Evolutionary conservation across 2,113 vertebrate genomes (phyloP).

Genomic region (Erpornis zantholeuca): DNA sequence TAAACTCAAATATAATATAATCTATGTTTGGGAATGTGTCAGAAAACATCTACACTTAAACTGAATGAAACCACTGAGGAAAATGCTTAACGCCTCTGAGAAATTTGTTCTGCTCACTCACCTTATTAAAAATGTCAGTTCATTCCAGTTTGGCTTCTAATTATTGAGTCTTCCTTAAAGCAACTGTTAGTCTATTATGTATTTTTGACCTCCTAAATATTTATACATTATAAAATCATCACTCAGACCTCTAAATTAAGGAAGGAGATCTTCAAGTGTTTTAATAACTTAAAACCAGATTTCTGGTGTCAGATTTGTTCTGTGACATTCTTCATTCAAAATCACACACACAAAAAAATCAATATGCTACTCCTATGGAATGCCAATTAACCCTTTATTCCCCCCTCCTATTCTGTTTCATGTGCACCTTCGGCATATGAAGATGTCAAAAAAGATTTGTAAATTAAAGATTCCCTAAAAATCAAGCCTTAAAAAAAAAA

Average conservation of each 20-base stretch:
- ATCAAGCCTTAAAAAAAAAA: background rate
- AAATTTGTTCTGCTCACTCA: background rate
- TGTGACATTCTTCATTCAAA: background rate
- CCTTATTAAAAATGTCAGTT: background rate
- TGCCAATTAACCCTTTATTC: background rate
- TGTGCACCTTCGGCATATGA: background rate
- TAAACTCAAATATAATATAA: background rate
- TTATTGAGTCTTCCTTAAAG: background rate
- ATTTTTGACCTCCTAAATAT: background rate
- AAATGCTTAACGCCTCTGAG: background rate
- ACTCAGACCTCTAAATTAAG: background rate
- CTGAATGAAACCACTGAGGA: background rate
- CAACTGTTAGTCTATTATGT: rapidly evolving
- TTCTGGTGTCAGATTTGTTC: background rate
- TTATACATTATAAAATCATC: background rate
- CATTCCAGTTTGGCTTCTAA: background rate
- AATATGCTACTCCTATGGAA: background rate
- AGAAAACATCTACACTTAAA: background rate
- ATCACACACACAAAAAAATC: background rate
- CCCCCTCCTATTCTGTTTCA: background rate
- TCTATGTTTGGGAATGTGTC: background rate
- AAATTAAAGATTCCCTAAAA: background rate
- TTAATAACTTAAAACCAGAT: background rate
- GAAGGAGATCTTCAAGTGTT: background rate
- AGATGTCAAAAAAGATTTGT: background rate